Evolutionary conservation across 1,140 invertebrate genomes (phyloP).

Genomic region (Antheraea mylitta): DNA sequence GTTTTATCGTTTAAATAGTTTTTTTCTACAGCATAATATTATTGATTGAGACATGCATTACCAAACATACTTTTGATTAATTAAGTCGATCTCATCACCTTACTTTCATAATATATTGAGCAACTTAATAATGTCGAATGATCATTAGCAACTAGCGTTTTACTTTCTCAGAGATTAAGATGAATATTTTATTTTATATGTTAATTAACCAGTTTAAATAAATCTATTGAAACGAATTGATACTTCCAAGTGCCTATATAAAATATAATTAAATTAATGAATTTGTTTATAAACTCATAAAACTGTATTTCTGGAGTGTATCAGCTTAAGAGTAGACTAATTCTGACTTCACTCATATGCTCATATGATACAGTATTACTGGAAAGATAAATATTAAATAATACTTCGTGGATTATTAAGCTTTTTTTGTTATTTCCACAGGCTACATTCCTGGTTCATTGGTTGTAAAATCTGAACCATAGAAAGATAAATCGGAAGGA

Average conservation of each 20-base stretch:
- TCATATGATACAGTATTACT: no score
- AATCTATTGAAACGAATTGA: not conserved
- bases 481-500: no score
- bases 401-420: no score
- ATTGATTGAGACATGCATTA: constrained; percentile 4
- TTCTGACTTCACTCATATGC: no score
- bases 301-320: not conserved
- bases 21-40: not conserved
- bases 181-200: constrained; percentile 1
- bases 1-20: not conserved
- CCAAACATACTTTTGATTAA: constrained; percentile 9
- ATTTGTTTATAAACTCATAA: constrained; percentile 5
- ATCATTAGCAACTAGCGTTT: constrained; percentile 8
- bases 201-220: constrained; percentile 1
- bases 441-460: no score
- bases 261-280: no score
- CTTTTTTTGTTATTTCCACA: no score
- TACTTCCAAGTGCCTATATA: not conserved
- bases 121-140: constrained; percentile 13
- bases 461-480: no score
- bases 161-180: constrained; percentile 10
- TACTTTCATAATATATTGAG: constrained; percentile 15
- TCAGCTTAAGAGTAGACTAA: no score
- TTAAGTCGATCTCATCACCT: constrained; percentile 7
- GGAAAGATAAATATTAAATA: no score